Conservation (phyloP, 2,888 invertebrate species). For the Erynnis tages region DNA sequence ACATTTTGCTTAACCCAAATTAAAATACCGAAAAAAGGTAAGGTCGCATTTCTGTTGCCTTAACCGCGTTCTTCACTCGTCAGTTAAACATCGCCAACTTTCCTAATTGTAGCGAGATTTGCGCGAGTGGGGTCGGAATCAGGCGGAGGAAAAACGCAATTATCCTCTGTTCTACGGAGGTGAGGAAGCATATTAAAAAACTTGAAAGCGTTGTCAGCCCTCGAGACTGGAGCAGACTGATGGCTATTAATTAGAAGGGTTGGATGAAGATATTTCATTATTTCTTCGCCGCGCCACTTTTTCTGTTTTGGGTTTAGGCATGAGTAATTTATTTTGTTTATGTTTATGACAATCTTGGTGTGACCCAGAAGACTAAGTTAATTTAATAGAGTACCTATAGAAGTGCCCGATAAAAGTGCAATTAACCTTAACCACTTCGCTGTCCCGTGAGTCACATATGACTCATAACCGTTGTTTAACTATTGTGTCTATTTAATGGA, state of each 20-base stretch:
- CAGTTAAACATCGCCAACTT: slow-evolving; percentile 51
- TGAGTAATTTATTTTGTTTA: slow-evolving; percentile 37
- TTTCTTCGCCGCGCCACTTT: slow-evolving; percentile 55
- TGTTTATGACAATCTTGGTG: background rate
- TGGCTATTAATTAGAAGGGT: slow-evolving; percentile 81
- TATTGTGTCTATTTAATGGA: no score
- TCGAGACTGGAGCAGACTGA: slow-evolving; percentile 76
- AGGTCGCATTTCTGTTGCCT: slow-evolving; percentile 14
- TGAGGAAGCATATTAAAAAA: slow-evolving; percentile 81
- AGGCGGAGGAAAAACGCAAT: slow-evolving; percentile 72
- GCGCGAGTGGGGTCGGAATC: slow-evolving; percentile 56
- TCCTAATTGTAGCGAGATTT: slow-evolving; percentile 66
- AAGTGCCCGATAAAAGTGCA: no score
- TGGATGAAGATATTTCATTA: slow-evolving; percentile 78
- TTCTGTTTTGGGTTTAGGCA: no score
- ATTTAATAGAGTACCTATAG: no score
- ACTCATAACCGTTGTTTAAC: no score
- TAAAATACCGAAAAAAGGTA: slow-evolving; percentile 27
- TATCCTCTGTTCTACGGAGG: slow-evolving; percentile 74
- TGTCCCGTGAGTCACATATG: no score
- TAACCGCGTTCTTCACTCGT: slow-evolving; percentile 41
- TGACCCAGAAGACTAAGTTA: no score
- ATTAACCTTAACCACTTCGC: no score
- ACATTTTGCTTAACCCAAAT: slow-evolving; percentile 25
- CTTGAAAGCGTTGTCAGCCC: slow-evolving; percentile 75